Conservation (phyloP, 2,113 vertebrate species). For the Tragelaphus strepsiceros region DNA sequence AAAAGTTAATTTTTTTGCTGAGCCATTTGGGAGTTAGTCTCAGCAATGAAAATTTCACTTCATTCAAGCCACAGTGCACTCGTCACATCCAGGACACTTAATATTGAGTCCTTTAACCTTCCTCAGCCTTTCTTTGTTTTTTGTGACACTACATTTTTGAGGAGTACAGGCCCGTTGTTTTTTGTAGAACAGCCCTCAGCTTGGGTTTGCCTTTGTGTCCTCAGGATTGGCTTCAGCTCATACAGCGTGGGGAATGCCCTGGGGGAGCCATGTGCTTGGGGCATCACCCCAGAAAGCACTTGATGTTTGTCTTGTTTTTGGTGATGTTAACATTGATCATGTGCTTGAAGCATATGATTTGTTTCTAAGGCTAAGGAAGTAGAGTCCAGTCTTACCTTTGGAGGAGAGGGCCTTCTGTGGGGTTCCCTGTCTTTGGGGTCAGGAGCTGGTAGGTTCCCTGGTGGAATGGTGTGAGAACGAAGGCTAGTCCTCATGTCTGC, state of each 20-base stretch:
- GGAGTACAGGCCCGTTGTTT: not conserved
- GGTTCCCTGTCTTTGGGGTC: not conserved
- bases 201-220: not conserved
- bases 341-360: not conserved
- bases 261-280: rapidly evolving
- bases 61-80: not conserved
- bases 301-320: not conserved
- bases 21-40: not conserved
- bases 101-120: not conserved
- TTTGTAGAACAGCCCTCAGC: rapidly evolving
- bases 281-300: not conserved
- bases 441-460: not conserved
- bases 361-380: not conserved
- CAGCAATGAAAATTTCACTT: not conserved
- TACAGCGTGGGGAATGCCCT: rapidly evolving
- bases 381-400: not conserved
- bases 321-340: not conserved
- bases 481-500: too few species aligned
- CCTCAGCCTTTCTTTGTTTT: not conserved
- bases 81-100: not conserved
- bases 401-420: not conserved
- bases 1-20: not conserved
- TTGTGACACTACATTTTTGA: not conserved
- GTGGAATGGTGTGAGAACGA: not conserved
- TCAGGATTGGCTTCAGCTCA: not conserved